These are phyloP conservation scores for Mixornis gularis DNA, from an alignment of 2,113 vertebrate species.

Conservation along the genomic window DNA sequence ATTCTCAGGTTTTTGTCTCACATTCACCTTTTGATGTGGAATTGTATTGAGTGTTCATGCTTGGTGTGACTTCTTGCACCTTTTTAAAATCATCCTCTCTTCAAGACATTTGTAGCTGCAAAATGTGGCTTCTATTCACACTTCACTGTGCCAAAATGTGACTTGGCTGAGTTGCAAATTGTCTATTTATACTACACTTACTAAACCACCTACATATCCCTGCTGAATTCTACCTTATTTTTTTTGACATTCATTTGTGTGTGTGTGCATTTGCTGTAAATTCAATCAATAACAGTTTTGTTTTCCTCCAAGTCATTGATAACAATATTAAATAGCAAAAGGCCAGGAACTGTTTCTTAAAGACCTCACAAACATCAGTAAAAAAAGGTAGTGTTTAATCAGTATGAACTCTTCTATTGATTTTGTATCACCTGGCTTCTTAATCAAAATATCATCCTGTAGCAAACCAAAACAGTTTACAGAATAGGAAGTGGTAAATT, in stretches of 20 bases:
- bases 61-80: not conserved
- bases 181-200: not conserved
- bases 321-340: slow-evolving; percentile 1
- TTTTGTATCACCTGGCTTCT: slow-evolving; percentile 20
- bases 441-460: slow-evolving; percentile 22
- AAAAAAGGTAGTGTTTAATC: not conserved
- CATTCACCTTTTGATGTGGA: not conserved
- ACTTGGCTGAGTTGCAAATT: not conserved
- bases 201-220: not conserved
- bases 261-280: not conserved
- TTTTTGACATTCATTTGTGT: not conserved
- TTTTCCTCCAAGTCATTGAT: not conserved
- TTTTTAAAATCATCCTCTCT: not conserved
- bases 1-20: not conserved
- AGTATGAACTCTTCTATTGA: slow-evolving; percentile 9
- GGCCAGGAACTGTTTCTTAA: not conserved
- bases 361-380: not conserved
- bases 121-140: not conserved
- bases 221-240: not conserved
- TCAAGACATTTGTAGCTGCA: not conserved
- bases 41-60: not conserved
- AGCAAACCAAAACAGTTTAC: not conserved
- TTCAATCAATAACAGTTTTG: not conserved
- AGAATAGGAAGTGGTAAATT: not conserved
- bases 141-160: not conserved